Evolutionary conservation across 2,888 invertebrate genomes (phyloP).

Genomic region (Gymnocheta viridis): DNA sequence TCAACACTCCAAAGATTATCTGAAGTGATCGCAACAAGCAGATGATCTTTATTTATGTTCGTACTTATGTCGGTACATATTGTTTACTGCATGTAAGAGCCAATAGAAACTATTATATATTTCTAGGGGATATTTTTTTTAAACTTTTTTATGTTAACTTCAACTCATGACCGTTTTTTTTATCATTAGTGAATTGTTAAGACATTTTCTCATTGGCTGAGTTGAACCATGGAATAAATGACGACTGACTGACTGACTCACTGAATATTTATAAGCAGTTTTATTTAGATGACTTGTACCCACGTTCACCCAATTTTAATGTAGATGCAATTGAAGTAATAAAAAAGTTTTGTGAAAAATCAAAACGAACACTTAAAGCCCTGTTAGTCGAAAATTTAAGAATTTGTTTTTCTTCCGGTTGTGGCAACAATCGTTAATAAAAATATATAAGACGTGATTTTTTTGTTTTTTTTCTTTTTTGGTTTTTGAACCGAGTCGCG

Average conservation of each 20-base stretch:
- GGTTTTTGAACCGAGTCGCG: too few species aligned
- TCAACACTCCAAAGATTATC: conserved; percentile 37
- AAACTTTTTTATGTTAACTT: background rate
- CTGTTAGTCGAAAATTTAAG: background rate
- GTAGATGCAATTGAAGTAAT: conserved; percentile 11
- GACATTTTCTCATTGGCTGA: conserved; percentile 26
- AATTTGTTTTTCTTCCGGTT: too few species aligned
- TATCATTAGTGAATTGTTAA: background rate
- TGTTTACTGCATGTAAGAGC: background rate
- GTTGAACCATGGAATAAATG: background rate
- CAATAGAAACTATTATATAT: background rate
- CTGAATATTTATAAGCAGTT: conserved; percentile 21
- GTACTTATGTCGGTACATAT: background rate
- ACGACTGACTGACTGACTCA: conserved; percentile 18
- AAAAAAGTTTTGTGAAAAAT: background rate
- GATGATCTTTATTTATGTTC: conserved; percentile 40
- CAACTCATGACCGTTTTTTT: conserved; percentile 23
- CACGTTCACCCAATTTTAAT: conserved; percentile 62
- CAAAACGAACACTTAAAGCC: conserved; percentile 15
- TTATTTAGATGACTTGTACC: conserved; percentile 36
- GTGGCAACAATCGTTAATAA: too few species aligned
- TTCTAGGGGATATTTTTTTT: conserved; percentile 12
- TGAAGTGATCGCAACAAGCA: conserved; percentile 40
- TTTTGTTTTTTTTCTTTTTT: too few species aligned
- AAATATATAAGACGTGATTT: too few species aligned